Conservation (phyloP, 2,113 vertebrate species). For the Galeopterus variegatus region DNA sequence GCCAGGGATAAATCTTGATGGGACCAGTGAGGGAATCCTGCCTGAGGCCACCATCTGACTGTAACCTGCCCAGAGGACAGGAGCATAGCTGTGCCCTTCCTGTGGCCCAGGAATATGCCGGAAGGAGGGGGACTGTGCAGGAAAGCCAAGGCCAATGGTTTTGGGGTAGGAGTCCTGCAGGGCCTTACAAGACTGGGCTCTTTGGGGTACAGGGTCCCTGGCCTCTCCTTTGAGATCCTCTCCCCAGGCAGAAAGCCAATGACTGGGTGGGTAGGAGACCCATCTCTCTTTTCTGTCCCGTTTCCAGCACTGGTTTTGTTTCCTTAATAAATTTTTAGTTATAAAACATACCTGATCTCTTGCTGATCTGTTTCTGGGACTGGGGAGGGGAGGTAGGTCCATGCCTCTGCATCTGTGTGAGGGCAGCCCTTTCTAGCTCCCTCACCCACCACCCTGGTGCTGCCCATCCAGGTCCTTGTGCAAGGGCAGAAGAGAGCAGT, state of each 20-base stretch:
- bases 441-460: background rate
- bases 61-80: background rate
- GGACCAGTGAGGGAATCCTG: slow-evolving; percentile 25
- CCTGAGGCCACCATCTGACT: background rate
- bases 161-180: background rate
- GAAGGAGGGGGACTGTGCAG: background rate
- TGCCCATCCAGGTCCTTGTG: background rate
- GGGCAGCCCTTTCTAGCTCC: background rate
- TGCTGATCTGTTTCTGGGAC: slow-evolving; percentile 31
- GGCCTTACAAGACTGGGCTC: slow-evolving; percentile 8
- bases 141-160: background rate
- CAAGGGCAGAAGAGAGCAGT: slow-evolving; percentile 63
- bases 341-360: slow-evolving; percentile 79
- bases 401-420: background rate
- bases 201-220: background rate
- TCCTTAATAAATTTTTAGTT: slow-evolving; percentile 89
- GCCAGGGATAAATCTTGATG: slow-evolving; percentile 32
- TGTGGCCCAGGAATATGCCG: background rate
- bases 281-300: slow-evolving; percentile 45
- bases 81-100: background rate
- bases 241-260: slow-evolving; percentile 31
- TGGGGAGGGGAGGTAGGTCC: background rate
- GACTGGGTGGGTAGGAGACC: slow-evolving; percentile 17
- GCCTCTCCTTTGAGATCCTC: slow-evolving; percentile 3
- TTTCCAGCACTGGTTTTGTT: slow-evolving; percentile 83